Evolutionary conservation across 53 echinoderm and acorn worm genomes (phyloP).

Genomic region (Stichopus horrens): DNA sequence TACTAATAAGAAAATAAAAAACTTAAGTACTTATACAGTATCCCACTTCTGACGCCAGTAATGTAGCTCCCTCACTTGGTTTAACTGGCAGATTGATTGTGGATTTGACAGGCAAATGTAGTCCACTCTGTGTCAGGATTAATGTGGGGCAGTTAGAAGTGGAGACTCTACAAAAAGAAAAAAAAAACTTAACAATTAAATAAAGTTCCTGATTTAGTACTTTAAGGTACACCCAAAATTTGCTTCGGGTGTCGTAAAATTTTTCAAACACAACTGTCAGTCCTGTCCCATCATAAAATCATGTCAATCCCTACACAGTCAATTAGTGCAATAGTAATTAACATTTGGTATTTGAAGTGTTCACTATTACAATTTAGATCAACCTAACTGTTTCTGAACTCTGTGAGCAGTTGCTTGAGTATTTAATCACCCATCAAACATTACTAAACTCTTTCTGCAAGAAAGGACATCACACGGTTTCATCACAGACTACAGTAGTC

Average conservation of each 20-base stretch:
- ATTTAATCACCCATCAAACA: too few species aligned
- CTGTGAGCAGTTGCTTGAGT: too few species aligned
- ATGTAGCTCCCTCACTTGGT: slow-evolving; percentile 18
- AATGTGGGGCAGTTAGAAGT: slow-evolving; percentile 1
- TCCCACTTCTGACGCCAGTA: slow-evolving; percentile 33
- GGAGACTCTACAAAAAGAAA: background rate
- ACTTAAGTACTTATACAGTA: background rate
- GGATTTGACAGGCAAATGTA: slow-evolving; percentile 16
- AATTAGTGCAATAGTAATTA: too few species aligned
- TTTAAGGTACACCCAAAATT: background rate
- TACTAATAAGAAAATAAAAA: background rate
- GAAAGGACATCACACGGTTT: too few species aligned
- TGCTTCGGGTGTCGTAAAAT: background rate
- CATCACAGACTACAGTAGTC: too few species aligned
- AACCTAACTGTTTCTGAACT: too few species aligned
- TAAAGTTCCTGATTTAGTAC: background rate
- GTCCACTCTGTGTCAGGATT: slow-evolving; percentile 21
- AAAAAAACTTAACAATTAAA: background rate
- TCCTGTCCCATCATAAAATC: background rate
- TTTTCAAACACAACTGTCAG: background rate
- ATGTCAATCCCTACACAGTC: background rate
- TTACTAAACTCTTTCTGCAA: too few species aligned
- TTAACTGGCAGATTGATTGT: background rate
- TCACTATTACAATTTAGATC: too few species aligned
- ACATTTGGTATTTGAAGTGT: too few species aligned